Conservation (phyloP, 2,113 vertebrate species). For the Chionomys nivalis region DNA sequence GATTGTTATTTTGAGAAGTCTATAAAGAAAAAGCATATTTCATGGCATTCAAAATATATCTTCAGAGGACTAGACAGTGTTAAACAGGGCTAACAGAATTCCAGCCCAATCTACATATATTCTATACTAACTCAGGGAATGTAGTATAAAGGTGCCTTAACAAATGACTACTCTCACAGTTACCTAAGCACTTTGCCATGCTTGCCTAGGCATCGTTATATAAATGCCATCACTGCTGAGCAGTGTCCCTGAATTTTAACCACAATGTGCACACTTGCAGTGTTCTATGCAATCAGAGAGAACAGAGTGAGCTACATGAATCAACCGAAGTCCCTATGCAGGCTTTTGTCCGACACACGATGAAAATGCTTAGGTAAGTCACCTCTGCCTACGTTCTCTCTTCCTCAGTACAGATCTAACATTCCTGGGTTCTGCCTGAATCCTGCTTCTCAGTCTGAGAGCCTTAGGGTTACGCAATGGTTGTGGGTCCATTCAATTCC, state of each 20-base stretch:
- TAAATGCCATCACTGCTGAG: background rate
- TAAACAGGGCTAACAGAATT: background rate
- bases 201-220: background rate
- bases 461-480: conserved; percentile 1
- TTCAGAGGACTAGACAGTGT: background rate
- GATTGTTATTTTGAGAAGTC: background rate
- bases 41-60: background rate
- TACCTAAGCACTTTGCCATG: background rate
- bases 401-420: background rate
- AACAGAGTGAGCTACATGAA: background rate
- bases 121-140: background rate
- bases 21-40: background rate
- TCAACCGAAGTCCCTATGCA: background rate
- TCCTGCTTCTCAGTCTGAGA: background rate
- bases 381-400: background rate
- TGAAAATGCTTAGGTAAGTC: background rate
- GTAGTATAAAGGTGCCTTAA: background rate
- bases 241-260: background rate
- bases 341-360: background rate
- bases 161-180: background rate
- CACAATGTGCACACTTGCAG: background rate
- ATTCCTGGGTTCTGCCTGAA: background rate
- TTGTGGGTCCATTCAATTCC: background rate
- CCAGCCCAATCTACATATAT: background rate
- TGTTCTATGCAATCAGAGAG: background rate